Base-by-base conservation (phyloP, 1,140 invertebrate genomes). In the Thaumatotibia leucotreta region DNA sequence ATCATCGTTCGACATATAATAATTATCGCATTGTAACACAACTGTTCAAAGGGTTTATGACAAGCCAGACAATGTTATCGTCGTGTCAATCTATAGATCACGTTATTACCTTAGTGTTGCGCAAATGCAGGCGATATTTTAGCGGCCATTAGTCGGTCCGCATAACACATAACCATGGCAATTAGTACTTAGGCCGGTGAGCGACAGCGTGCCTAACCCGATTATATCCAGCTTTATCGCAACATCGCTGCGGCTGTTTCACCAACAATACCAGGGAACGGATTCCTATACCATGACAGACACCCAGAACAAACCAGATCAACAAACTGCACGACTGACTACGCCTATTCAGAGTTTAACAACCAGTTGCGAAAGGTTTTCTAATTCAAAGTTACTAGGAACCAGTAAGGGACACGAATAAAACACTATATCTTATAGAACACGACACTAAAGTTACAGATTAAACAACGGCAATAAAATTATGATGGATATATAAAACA, bases 121-220 rank as follows among this genome's bases (percentile, higher is more conserved):
- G 70, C 73, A 78, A 79, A 76, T 68, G 69, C 75, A 69, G 66
- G 74, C 72, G 73, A 78, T 82, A 85, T 75, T 82, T 82, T 76
- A 80, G 77, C 73, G 68, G 70, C 74, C 74, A 85, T 81, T 79
- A 84, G 78, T 74, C 78, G 79, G 79, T 76, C 66, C 69, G 69
- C 71, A 69, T 80, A 80, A 77, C 79, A 77, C 75, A 84, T 69
- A 80, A 66, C 80, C 75, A 74, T 75, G 69, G 83, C 84, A 88
- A 89, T 89, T 88, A 89, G 82, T 84, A 88, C 77, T 84, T 81
- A 80, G 78, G 71, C 76, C 73, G 66, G 73, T 87, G 81, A 88
- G 77, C 80, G 85, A 87, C 82, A 84, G 82, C 81, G 81, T 86
- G 76, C 73, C 80, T 84, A 88, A 89, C 78, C 76, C 75, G 83